These are phyloP conservation scores for Leuciscus idus DNA, from an alignment of 2,113 vertebrate species.

Conservation along the genomic window DNA sequence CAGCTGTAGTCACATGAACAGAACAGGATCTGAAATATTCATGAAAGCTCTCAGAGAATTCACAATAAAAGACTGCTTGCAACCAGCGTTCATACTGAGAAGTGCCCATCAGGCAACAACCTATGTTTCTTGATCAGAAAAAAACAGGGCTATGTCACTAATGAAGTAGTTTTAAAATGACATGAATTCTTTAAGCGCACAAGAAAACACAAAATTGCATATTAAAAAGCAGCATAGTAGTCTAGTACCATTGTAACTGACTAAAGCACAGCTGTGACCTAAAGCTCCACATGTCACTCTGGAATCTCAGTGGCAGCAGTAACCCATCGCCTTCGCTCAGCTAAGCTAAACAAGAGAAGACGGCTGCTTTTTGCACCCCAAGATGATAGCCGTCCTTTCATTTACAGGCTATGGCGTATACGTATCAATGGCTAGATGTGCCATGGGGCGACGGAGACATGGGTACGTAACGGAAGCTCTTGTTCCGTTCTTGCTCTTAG, in stretches of 20 bases:
- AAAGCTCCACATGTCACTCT: conserved; percentile 10
- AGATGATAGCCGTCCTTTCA: conserved; percentile 59
- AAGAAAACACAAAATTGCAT: background rate
- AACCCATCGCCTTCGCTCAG: background rate
- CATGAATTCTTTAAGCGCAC: too few relatives aligned
- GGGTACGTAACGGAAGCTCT: conserved; percentile 74
- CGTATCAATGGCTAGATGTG: conserved; percentile 84
- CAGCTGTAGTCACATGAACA: conserved; percentile 12
- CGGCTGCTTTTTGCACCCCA: conserved; percentile 49
- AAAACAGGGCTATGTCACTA: background rate
- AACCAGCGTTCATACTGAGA: background rate
- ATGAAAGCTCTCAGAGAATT: conserved; percentile 1
- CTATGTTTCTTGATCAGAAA: background rate
- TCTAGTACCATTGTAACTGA: background rate
- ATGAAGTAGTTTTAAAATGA: background rate
- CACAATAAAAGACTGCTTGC: background rate
- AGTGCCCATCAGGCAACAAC: background rate
- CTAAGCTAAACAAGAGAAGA: conserved; percentile 15
- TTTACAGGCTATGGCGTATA: conserved; percentile 80
- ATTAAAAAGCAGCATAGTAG: background rate
- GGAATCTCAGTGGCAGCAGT: background rate
- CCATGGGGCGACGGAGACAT: conserved; percentile 94
- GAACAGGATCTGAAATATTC: conserved; percentile 21
- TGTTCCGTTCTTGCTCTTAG: background rate
- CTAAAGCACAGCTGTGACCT: conserved; percentile 3